phyloP scores from a whole-genome alignment of 2,113 vertebrate genomes.

The Atherinomorus stipes region DNA sequence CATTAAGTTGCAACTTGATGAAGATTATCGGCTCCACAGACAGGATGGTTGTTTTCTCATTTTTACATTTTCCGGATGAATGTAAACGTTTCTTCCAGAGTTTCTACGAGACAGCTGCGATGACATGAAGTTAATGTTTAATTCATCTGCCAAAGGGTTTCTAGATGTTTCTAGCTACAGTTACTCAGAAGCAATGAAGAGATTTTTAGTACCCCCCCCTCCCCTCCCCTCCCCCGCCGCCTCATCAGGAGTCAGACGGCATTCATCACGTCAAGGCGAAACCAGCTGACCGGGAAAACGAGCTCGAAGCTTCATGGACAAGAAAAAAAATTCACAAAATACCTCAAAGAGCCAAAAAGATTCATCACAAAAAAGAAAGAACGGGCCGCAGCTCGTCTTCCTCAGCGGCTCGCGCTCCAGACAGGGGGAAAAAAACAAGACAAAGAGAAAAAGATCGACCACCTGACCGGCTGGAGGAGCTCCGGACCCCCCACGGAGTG shows the following conservation, averaged over 20 bases:
- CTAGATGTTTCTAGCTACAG: slow-evolving; percentile 88
- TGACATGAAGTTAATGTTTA: slow-evolving; percentile 75
- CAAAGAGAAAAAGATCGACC: no score
- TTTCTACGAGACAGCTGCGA: slow-evolving; percentile 84
- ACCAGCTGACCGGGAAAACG: slow-evolving; percentile 80
- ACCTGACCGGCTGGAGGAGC: slow-evolving; percentile 28
- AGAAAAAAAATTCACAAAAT: slow-evolving; percentile 90
- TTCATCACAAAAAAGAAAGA: slow-evolving; percentile 70
- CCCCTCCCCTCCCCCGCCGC: slow-evolving; percentile 35
- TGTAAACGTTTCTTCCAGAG: slow-evolving; percentile 84
- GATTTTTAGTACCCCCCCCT: slow-evolving; percentile 78
- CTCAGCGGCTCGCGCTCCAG: no score
- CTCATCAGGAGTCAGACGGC: slow-evolving; percentile 46
- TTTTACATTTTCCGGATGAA: slow-evolving; percentile 74
- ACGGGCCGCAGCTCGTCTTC: slow-evolving; percentile 56
- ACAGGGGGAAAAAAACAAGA: neutral
- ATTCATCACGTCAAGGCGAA: slow-evolving; percentile 38
- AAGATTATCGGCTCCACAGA: slow-evolving; percentile 88
- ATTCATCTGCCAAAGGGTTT: slow-evolving; percentile 74
- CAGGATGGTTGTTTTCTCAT: slow-evolving; percentile 43
- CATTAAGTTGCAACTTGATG: slow-evolving; percentile 86
- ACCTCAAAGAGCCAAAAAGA: slow-evolving; percentile 82
- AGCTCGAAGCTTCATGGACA: slow-evolving; percentile 87
- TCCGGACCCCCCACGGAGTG: slow-evolving; percentile 68
- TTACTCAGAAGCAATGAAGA: slow-evolving; percentile 86